Evolutionary conservation across 2,888 invertebrate species (phyloP).

Genomic region (Limnephilus auricula): DNA sequence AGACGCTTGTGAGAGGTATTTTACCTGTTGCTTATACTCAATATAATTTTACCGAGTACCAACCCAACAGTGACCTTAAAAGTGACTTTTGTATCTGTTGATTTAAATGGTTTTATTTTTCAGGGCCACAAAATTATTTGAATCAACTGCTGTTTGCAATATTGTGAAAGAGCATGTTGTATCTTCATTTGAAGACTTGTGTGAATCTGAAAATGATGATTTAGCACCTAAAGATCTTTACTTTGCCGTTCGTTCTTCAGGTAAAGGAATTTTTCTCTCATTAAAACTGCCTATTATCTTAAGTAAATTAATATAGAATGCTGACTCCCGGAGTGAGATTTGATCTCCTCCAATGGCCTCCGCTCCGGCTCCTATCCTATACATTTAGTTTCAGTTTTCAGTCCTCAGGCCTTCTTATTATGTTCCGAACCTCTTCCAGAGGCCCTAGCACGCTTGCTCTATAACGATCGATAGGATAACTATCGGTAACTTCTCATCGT

Average conservation of each 20-base stretch:
- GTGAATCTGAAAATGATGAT: conserved; percentile 68
- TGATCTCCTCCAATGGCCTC: neutral
- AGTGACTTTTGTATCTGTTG: neutral
- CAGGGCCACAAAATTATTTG: conserved; percentile 75
- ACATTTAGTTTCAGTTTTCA: neutral
- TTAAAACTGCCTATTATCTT: neutral
- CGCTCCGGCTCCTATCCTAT: neutral
- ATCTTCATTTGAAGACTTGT: conserved; percentile 70
- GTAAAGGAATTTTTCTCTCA: conserved; percentile 19
- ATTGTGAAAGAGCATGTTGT: conserved; percentile 71
- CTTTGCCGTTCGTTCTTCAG: conserved; percentile 83
- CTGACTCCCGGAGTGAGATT: neutral
- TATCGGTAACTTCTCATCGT: too few relatives aligned
- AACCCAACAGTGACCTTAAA: neutral
- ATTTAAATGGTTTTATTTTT: conserved; percentile 60
- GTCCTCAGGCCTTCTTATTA: neutral
- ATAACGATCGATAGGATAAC: too few relatives aligned
- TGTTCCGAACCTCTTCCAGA: too few relatives aligned
- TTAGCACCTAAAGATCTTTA: conserved; percentile 70
- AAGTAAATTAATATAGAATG: neutral
- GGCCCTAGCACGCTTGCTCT: too few relatives aligned
- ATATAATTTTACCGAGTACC: neutral
- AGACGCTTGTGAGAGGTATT: conserved; percentile 75
- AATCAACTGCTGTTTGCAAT: conserved; percentile 71
- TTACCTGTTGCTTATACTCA: neutral